Evolutionary conservation across 2,797 vertebrate species (phyloP), one percentile per base, ranked within the genome.

Genomic region (Luscinia luscinia): DNA sequence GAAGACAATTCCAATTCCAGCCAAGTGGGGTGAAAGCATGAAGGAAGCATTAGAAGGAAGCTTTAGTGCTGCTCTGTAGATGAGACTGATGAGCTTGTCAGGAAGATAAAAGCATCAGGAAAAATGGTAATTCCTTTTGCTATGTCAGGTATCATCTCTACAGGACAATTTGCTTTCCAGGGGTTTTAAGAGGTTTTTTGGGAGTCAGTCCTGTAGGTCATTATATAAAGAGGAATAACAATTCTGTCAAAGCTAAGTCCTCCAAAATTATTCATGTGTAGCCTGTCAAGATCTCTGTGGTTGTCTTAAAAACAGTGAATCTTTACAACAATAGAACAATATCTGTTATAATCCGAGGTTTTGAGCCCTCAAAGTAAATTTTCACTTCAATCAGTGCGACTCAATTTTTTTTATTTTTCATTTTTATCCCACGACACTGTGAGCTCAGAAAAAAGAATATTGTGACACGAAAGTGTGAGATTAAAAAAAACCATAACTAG

Each of bases 401-500:
- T 49, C 36, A 3, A 14, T n/a, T 63, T 28, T 81, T 81, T 81
- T 69, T 52, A 9, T 43, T 72, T 80, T 36, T 30, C 0, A 36
- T 52, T 68, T 70, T 75, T 79, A 48, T 52, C 28, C 19, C 3
- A 43, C 26, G n/a, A 54, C 17, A 15, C 6, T 30, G 4, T 12
- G 8, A 76, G 6, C 19, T 75, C 15, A 72, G 49, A 21, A 38
- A 77, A 92, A 43, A 61, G 40, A 11, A n/a, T 34, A 57, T 40
- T 0, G 0, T 45, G 22, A 59, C 26, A 57, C 5, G 57, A 28
- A 63, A 46, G 0, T 38, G 15, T 2, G 1, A 84, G 26, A 49
- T 70, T 15, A 49, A 46, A 61, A 22, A 54, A 5, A 23, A 0
- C 2, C 2, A 57, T 41, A 78, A 43, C 18, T 57, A 57, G 26